Evolutionary conservation across 2,113 vertebrate species (phyloP).

Genomic region (Jaculus jaculus): DNA sequence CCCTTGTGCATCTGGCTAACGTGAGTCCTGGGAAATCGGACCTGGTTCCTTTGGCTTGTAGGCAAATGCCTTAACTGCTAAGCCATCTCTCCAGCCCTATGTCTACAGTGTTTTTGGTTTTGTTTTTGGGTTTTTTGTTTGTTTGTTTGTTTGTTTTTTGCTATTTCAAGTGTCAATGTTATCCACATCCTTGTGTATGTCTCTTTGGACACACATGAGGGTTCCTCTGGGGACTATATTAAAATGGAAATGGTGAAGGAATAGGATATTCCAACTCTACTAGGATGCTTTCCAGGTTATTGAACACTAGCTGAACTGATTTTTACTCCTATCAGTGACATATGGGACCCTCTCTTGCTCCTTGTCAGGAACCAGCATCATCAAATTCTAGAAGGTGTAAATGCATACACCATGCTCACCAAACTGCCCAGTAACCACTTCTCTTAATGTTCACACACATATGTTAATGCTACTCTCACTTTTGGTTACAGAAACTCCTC

Average conservation of each 20-base stretch:
- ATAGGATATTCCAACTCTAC: neutral
- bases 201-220: neutral
- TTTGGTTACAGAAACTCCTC: too few species aligned
- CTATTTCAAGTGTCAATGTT: slow-evolving; percentile 13
- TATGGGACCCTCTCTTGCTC: neutral
- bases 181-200: neutral
- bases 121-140: too few species aligned
- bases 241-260: neutral
- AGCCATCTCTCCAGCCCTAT: too few species aligned
- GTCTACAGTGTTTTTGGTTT: too few species aligned
- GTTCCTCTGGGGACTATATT: neutral
- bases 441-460: too few species aligned
- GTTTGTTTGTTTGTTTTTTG: slow-evolving; percentile 14
- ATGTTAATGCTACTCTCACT: too few species aligned
- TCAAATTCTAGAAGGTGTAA: neutral
- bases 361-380: neutral
- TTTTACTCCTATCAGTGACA: slow-evolving; percentile 22
- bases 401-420: too few species aligned
- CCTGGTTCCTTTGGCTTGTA: too few species aligned
- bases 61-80: too few species aligned
- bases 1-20: too few species aligned
- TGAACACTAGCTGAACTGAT: neutral
- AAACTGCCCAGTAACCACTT: too few species aligned
- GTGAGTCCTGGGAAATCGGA: too few species aligned
- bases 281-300: neutral